Percentiles rank a stretch among this genome's conserved stretches.
Conservation (phyloP, 1,140 invertebrate species). For the Drosophila nebulosa region DNA sequence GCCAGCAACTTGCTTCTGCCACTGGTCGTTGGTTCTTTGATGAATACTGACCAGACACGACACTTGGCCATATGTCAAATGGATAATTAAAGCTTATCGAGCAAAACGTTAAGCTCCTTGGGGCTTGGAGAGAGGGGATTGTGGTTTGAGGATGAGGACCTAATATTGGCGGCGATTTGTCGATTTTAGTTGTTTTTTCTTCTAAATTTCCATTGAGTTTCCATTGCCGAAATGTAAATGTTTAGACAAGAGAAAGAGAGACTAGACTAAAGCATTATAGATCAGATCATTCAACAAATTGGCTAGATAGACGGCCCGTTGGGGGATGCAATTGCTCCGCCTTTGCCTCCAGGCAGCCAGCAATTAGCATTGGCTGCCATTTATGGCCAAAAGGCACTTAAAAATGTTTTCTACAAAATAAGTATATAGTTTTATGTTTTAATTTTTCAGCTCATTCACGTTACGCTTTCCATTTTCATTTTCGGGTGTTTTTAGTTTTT, state of each 20-base stretch:
- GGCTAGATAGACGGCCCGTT: neutral
- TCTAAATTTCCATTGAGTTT: neutral
- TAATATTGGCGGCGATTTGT: neutral
- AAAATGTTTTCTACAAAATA: conserved; percentile 29
- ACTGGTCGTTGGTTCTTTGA: conserved; percentile 6
- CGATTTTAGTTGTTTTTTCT: conserved; percentile 17
- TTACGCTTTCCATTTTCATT: neutral
- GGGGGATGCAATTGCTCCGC: conserved; percentile 15
- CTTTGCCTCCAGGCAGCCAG: neutral
- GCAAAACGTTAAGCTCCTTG: neutral
- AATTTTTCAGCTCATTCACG: conserved; percentile 18
- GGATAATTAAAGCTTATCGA: conserved; percentile 28
- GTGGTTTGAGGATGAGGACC: neutral
- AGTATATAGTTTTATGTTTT: conserved; percentile 33
- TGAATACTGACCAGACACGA: conserved; percentile 53
- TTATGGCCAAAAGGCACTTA: conserved; percentile 33
- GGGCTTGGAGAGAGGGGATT: neutral
- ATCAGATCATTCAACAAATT: conserved; percentile 29
- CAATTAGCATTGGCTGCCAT: conserved; percentile 24
- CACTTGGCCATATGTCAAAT: conserved; percentile 55
- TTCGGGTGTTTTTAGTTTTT: conserved; percentile 52
- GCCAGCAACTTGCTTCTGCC: neutral
- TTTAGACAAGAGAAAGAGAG: conserved; percentile 73
- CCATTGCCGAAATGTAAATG: conserved; percentile 58
- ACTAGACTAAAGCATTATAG: too few species aligned